These are phyloP conservation scores for Hemiscyllium ocellatum DNA, from an alignment of 2,113 vertebrate genomes.

Conservation along the genomic window DNA sequence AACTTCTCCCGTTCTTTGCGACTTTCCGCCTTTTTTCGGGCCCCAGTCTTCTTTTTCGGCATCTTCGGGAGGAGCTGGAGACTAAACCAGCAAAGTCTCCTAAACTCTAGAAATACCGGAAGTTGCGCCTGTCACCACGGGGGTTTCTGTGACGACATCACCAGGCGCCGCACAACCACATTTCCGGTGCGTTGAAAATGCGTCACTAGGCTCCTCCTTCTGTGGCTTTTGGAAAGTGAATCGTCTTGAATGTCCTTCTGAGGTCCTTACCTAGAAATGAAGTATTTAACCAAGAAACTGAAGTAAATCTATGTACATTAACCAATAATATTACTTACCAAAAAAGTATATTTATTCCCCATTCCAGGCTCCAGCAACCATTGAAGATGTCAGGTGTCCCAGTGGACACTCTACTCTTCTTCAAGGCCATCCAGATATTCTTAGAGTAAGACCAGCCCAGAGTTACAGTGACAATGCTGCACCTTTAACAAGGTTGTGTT, in stretches of 20 bases:
- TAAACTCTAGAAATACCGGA: not conserved
- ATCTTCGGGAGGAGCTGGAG: constrained; percentile 51
- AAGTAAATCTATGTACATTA: not conserved
- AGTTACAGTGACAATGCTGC: too few relatives aligned
- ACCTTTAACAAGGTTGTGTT: too few relatives aligned
- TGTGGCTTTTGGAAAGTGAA: too few relatives aligned
- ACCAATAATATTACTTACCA: too few relatives aligned
- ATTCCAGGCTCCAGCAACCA: not conserved
- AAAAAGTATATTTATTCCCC: too few relatives aligned
- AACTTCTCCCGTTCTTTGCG: constrained; percentile 91
- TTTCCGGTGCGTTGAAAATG: not conserved
- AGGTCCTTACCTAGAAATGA: too few relatives aligned
- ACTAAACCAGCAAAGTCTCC: too few relatives aligned
- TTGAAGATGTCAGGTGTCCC: not conserved
- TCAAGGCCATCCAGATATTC: not conserved
- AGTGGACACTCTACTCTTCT: not conserved
- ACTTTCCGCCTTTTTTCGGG: constrained; percentile 90
- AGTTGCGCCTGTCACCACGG: too few relatives aligned
- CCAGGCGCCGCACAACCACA: not conserved
- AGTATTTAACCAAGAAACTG: not conserved
- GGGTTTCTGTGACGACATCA: not conserved
- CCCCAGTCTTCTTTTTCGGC: constrained; percentile 98
- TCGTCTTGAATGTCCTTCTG: too few relatives aligned
- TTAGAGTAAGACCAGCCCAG: not conserved
- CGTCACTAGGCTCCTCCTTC: not conserved